Evolutionary conservation across 2,113 vertebrate genomes (phyloP).

Genomic region (Zootoca vivipara): DNA sequence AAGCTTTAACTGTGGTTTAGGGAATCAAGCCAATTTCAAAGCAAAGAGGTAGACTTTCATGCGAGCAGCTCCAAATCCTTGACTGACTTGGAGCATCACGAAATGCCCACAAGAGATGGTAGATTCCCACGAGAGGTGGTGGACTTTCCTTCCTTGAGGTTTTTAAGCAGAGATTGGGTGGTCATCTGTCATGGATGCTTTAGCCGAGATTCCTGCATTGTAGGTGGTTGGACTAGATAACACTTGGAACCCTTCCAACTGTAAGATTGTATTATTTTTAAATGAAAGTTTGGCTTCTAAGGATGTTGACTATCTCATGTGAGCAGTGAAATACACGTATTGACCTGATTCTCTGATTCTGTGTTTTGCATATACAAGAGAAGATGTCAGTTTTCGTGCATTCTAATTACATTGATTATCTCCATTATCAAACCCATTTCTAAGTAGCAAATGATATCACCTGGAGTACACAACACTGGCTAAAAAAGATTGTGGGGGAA

Average conservation of each 20-base stretch:
- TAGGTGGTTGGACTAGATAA: too few species aligned
- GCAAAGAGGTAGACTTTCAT: too few species aligned
- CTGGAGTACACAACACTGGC: constrained; percentile 6
- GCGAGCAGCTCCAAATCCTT: too few species aligned
- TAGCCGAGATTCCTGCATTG: too few species aligned
- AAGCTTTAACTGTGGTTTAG: not conserved
- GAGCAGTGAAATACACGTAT: constrained; percentile 35
- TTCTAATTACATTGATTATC: constrained; percentile 42
- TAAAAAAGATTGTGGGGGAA: not conserved
- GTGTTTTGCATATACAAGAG: not conserved
- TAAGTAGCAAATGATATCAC: constrained; percentile 47
- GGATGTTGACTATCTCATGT: constrained; percentile 49
- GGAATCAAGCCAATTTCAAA: too few species aligned
- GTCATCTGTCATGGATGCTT: too few species aligned
- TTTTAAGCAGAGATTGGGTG: too few species aligned
- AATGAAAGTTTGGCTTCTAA: constrained; percentile 28
- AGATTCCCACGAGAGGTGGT: too few species aligned
- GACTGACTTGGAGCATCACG: too few species aligned
- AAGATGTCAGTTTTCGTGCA: constrained; percentile 37
- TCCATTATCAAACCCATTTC: constrained; percentile 29
- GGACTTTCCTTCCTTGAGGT: too few species aligned
- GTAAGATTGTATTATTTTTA: not conserved
- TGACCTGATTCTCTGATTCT: constrained; percentile 42
- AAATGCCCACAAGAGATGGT: too few species aligned
- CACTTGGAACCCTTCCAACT: too few species aligned